Evolutionary conservation across 2,797 vertebrate genomes (phyloP).

Genomic region (Buphagus erythrorhynchus): DNA sequence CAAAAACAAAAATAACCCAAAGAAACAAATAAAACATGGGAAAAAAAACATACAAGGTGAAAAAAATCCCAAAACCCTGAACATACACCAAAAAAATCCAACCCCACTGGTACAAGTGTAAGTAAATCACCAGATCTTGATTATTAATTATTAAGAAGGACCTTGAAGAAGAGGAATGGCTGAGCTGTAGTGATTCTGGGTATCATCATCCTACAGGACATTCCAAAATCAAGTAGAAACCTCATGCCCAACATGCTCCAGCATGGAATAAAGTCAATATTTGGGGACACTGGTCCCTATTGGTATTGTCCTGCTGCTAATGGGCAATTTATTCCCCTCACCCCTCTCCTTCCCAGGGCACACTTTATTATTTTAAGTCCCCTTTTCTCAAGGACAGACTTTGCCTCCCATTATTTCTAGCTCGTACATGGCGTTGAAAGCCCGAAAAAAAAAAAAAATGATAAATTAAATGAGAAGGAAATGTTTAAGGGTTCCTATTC

Average conservation of each 20-base stretch:
- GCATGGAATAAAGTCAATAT: background rate
- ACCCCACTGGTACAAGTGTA: background rate
- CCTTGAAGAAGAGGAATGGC: background rate
- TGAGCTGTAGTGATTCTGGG: background rate
- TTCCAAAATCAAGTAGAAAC: background rate
- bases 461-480: slow-evolving; percentile 73
- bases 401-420: slow-evolving; percentile 22
- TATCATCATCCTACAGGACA: background rate
- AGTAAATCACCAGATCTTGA: background rate
- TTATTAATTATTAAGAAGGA: background rate
- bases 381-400: slow-evolving; percentile 30
- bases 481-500: slow-evolving; percentile 70
- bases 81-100: background rate
- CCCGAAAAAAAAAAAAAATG: slow-evolving; percentile 5
- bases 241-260: fast-evolving
- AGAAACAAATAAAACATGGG: background rate
- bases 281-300: background rate
- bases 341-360: background rate
- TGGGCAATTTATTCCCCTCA: background rate
- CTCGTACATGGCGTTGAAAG: slow-evolving; percentile 57
- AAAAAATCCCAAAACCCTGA: too few relatives aligned
- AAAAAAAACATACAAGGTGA: background rate
- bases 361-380: slow-evolving; percentile 21
- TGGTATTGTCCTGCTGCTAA: background rate
- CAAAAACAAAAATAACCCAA: background rate